Evolutionary conservation across 2,888 invertebrate genomes (phyloP).

Genomic region (Heteropelma amictum): DNA sequence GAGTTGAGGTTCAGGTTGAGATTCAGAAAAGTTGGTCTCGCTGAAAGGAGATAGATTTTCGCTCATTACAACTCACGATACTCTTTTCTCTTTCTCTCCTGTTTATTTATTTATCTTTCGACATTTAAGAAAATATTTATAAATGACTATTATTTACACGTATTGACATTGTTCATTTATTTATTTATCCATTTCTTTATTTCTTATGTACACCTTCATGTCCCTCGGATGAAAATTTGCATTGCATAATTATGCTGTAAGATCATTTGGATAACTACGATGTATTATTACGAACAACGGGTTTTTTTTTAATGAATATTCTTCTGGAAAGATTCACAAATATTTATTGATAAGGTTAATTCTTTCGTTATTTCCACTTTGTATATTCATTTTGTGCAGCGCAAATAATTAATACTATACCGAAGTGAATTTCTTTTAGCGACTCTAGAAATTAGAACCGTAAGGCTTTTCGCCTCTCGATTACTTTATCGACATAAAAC

Average conservation of each 20-base stretch:
- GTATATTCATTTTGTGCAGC: not conserved
- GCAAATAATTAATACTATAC: not conserved
- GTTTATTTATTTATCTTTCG: not conserved
- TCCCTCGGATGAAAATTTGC: not conserved
- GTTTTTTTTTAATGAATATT: not conserved
- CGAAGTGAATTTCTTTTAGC: not conserved
- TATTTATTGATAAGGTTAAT: too few relatives aligned
- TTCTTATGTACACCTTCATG: not conserved
- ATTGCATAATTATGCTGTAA: not conserved
- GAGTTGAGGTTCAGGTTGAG: slow-evolving; percentile 96
- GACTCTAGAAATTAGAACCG: not conserved
- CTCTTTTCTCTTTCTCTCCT: not conserved
- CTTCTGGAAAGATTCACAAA: not conserved
- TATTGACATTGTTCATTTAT: too few relatives aligned
- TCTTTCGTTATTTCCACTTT: not conserved
- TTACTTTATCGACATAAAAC: not conserved
- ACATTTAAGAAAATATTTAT: slow-evolving; percentile 24
- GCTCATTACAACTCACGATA: slow-evolving; percentile 59
- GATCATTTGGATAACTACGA: too few relatives aligned
- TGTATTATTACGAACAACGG: not conserved
- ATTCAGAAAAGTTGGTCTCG: slow-evolving; percentile 98
- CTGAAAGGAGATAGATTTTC: slow-evolving; percentile 82
- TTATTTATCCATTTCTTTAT: not conserved
- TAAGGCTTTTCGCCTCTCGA: not conserved
- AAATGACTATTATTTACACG: not conserved